Base-by-base conservation (phyloP, 1,140 invertebrate species). In the Caerostris darwini region DNA sequence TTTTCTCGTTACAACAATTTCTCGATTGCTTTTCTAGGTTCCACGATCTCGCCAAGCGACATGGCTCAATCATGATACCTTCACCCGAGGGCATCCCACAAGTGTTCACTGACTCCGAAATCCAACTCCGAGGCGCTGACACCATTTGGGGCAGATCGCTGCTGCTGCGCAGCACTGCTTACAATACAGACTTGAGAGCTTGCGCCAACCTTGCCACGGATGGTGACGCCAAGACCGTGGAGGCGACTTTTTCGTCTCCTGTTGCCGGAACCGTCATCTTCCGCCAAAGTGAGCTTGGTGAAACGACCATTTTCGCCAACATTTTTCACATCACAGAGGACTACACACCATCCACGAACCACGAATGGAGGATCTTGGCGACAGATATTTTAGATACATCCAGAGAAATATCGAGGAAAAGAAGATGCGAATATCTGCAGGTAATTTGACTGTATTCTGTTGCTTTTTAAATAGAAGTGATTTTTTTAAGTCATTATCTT, bases 281-380 rank as follows among this genome's bases (percentile, higher is more conserved):
- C 94, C 97, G 98, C 3, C 96, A 96, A 93, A 96, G 96, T 85
- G 97, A 97, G 83, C 96, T 96, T 12, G 96, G 97, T 53, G 97
- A 97, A 53, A 97, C 97, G 0, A 97, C 98, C 94, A 98, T 98
- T 5, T 97, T 98, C 69, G 97, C 98, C 19, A 97, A 97, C 94
- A 95, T 97, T 6, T 97, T 96, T 94, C 96, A 96, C 94, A 95
- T 61, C 50, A 95, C 96, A 4, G 95, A 95, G 54, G 95, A 96
- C 94, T 96, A 96, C 90, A 95, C 96, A 19, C 95, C 96, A 7
- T 94, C 95, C 57, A 97, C 97, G 10, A 94, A 90, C 83, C 98
- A 99, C 96, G 97, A 97, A 53, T 99, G 98, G 98, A 98, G 98
- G 95, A 97, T 99, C 71, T 98, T 97, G 95, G 98, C 98, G 6